Base-by-base conservation (phyloP, 2,113 vertebrate genomes). In the Aramus guarauna region DNA sequence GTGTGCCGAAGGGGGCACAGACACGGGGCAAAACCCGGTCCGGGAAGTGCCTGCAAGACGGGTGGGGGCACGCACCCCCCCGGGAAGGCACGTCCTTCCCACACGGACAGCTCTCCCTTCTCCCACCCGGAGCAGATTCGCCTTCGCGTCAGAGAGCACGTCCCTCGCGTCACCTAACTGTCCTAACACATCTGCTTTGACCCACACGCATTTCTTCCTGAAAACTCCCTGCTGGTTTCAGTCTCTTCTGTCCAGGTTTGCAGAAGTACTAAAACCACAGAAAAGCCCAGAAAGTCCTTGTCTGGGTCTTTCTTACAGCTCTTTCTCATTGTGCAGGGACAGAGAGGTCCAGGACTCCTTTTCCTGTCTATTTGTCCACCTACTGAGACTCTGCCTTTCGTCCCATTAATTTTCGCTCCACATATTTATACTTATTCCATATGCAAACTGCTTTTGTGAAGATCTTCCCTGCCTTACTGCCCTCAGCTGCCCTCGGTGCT, bases 101-200 rank as follows among this genome's bases (percentile, higher is more conserved):
- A 5, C 9, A 1, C 45, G 2, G 5, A 3, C 1, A 11, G 37
- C 20, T 12, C 9, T 24, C 32, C 32, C 56, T 36, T 19, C 36
- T n/a, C 30, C 52, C 47, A 14, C 12, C 0, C 36, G 26, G 50
- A 6, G 3, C 15, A 1, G 12, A 27, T 24, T 24, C 32, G 3
- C n/a, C 62, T 11, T 2, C 6, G 0, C 15, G n/a, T 15, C 27
- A 22, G 23, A 15, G 32, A 34, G 18, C 11, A 2, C 14, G 11
- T 48, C 60, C 14, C 11, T 39, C 41, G 34, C 39, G 15, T 48
- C 50, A 17, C 29, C 18, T 22, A 2, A 15, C n/a, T 2, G 9
- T 34, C 11, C 50, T 12, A 15, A 37, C 4, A 5, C 1, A 1
- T 19, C 27, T 7, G 2, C 6, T 29, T 26, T 50, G 36, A 17